phyloP scores from a whole-genome alignment of 1,140 invertebrate genomes.

The Dolichoris vasculosae region DNA sequence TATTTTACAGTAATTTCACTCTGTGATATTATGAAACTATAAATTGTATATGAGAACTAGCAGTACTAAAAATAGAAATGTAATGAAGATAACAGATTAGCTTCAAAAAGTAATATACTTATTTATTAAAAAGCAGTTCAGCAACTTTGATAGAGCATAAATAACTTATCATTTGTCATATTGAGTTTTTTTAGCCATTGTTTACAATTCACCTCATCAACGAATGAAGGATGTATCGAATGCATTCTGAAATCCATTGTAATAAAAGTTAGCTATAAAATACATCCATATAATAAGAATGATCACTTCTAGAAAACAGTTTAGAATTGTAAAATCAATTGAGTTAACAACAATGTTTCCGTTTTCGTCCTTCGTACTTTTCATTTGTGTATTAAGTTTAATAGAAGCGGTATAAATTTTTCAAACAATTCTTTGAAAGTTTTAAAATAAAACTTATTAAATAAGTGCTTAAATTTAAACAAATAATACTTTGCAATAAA shows the following conservation, averaged over 20 bases:
- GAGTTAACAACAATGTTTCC: not conserved
- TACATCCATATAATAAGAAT: conserved; percentile 1
- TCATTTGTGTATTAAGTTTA: not conserved
- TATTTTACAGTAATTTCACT: conserved; percentile 1
- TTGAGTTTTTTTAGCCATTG: conserved; percentile 22
- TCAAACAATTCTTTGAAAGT: no score
- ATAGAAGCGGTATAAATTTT: conserved; percentile 9
- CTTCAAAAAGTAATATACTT: conserved; percentile 1
- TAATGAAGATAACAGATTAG: conserved; percentile 18
- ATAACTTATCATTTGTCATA: conserved; percentile 10
- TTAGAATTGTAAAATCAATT: conserved; percentile 10
- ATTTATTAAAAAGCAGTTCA: conserved; percentile 12
- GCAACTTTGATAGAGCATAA: not conserved
- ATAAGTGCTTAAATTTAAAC: not conserved
- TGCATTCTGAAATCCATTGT: not conserved
- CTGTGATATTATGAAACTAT: not conserved
- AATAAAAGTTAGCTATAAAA: conserved; percentile 28
- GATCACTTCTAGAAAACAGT: conserved; percentile 2
- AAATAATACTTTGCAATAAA: not conserved
- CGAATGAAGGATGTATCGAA: conserved; percentile 25
- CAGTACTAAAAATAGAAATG: conserved; percentile 2
- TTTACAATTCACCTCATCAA: conserved; percentile 1
- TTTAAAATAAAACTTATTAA: not conserved
- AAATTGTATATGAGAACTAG: conserved; percentile 2
- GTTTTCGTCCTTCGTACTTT: not conserved